phyloP scores from a whole-genome alignment of 2,113 vertebrate genomes.

The Narcine bancroftii region DNA sequence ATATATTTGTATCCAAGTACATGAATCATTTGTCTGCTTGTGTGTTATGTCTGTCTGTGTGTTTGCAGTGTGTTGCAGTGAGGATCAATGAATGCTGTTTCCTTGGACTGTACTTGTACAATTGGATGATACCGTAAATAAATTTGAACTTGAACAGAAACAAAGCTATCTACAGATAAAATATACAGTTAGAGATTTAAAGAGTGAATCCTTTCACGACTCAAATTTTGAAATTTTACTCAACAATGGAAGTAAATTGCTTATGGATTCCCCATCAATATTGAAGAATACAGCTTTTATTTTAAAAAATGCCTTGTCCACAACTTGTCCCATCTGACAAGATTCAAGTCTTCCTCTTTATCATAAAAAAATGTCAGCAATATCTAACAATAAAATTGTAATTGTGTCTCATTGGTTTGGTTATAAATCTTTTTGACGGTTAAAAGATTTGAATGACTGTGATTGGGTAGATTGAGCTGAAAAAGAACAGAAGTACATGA shows the following conservation, averaged over 20 bases:
- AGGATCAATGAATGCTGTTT: too few relatives aligned
- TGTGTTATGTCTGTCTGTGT: too few relatives aligned
- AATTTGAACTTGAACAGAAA: too few relatives aligned
- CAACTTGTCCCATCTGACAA: neutral
- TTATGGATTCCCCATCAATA: neutral
- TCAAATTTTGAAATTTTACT: too few relatives aligned
- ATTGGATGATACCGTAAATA: too few relatives aligned
- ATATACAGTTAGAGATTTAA: neutral
- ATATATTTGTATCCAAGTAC: too few relatives aligned
- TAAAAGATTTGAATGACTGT: neutral
- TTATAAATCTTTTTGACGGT: neutral
- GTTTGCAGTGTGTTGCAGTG: too few relatives aligned
- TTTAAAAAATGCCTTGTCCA: neutral
- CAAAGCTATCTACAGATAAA: too few relatives aligned
- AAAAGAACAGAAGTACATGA: neutral
- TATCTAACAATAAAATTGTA: neutral
- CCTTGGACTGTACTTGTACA: too few relatives aligned
- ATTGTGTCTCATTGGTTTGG: neutral
- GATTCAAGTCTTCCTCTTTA: neutral
- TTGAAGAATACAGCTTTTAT: neutral
- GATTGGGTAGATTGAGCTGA: neutral
- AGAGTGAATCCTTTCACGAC: neutral
- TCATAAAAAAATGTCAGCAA: neutral
- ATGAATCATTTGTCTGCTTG: too few relatives aligned
- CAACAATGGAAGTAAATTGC: neutral